Conservation (phyloP, 2,797 vertebrate genomes). For the Triplophysa yarkandensis region DNA sequence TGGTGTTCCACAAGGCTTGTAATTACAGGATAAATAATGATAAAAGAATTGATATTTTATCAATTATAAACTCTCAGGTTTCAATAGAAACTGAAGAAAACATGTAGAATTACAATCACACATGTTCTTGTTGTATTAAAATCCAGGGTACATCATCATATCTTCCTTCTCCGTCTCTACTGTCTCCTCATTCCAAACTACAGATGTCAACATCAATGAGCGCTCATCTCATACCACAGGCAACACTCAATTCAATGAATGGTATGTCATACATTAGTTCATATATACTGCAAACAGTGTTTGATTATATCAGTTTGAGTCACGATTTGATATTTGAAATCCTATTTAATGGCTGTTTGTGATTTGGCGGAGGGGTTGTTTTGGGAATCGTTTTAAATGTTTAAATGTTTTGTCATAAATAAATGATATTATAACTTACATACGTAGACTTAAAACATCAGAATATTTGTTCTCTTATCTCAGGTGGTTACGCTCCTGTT, state of each 20-base stretch:
- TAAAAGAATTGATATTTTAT: no score
- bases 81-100: not conserved
- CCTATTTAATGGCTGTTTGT: no score
- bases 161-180: constrained; percentile 77
- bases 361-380: no score
- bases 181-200: constrained; percentile 82
- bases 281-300: no score
- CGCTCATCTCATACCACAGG: constrained; percentile 72
- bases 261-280: constrained; percentile 68
- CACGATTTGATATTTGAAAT: no score
- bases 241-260: constrained; percentile 67
- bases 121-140: not conserved
- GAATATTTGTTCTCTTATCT: constrained; percentile 70
- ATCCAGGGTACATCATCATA: constrained; percentile 77
- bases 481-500: constrained; percentile 83
- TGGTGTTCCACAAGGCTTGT: no score
- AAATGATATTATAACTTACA: not conserved
- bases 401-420: not conserved
- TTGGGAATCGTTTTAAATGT: no score
- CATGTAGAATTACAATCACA: not conserved
- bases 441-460: not conserved
- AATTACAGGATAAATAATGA: no score
- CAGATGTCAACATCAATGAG: constrained; percentile 70
- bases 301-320: no score
- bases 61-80: no score